phyloP scores from a whole-genome alignment of 2,888 invertebrate species.

The Protula sp. region DNA sequence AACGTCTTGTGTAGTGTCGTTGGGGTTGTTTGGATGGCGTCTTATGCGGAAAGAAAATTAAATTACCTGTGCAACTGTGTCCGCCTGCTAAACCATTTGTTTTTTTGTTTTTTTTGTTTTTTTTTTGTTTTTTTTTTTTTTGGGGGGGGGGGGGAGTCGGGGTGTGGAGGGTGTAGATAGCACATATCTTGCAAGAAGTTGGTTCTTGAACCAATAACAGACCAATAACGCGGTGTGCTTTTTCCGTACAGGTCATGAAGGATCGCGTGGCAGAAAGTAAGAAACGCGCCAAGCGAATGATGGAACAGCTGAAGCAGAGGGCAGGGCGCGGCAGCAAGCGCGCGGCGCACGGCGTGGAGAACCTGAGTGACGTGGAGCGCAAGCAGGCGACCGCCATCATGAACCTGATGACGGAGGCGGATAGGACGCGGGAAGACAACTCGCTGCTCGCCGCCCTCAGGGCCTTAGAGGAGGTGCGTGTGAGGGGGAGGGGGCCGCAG shows the following conservation, averaged over 20 bases:
- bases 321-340: constrained; percentile 7
- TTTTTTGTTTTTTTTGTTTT: too few relatives aligned
- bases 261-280: not conserved
- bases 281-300: constrained; percentile 22
- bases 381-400: not conserved
- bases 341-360: constrained; percentile 22
- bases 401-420: constrained; percentile 34
- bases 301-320: constrained; percentile 24
- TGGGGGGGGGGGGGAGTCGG: too few relatives aligned
- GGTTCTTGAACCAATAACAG: too few relatives aligned
- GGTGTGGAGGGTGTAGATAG: too few relatives aligned
- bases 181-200: too few relatives aligned
- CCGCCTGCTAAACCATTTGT: too few relatives aligned
- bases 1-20: too few relatives aligned
- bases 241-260: constrained; percentile 3
- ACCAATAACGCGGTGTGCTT: too few relatives aligned
- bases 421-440: constrained; percentile 35
- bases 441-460: constrained; percentile 33
- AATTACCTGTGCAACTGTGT: too few relatives aligned
- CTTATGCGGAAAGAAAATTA: too few relatives aligned
- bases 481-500: not conserved
- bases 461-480: constrained; percentile 33
- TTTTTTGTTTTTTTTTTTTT: too few relatives aligned
- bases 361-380: constrained; percentile 32
- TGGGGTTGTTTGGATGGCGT: too few relatives aligned